Conservation (phyloP, 1,140 invertebrate genomes). For the Pogonognathellus flavescens region DNA sequence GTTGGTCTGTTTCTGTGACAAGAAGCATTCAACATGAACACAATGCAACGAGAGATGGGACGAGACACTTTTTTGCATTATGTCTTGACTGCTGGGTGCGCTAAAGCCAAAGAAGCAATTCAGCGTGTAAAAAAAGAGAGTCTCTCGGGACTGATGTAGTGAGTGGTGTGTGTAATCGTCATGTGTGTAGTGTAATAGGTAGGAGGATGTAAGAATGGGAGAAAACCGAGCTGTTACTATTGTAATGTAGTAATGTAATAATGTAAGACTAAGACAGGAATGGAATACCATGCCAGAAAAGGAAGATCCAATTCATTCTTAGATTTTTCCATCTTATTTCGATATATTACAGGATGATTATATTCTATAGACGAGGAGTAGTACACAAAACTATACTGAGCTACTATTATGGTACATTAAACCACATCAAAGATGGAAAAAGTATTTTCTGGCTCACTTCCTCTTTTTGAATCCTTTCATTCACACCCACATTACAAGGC, state of each 20-base stretch:
- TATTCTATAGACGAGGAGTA: background rate
- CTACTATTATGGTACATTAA: background rate
- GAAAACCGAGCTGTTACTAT: constrained; percentile 38
- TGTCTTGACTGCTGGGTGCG: constrained; percentile 23
- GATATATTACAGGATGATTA: background rate
- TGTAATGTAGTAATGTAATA: constrained; percentile 31
- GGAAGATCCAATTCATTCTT: constrained; percentile 29
- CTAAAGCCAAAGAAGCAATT: constrained; percentile 15
- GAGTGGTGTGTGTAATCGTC: constrained; percentile 35
- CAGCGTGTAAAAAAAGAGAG: background rate
- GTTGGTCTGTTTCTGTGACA: background rate
- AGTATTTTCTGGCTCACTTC: constrained; percentile 46
- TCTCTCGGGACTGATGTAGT: background rate
- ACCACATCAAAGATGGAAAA: background rate
- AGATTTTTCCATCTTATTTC: background rate
- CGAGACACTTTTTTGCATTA: constrained; percentile 44
- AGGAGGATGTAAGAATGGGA: background rate
- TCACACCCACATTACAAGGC: constrained; percentile 43
- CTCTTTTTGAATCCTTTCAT: constrained; percentile 45
- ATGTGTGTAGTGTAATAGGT: constrained; percentile 45
- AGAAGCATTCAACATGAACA: constrained; percentile 37
- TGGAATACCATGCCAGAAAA: constrained; percentile 43
- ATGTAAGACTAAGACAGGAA: constrained; percentile 6
- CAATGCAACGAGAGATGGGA: constrained; percentile 13
- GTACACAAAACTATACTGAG: background rate